Evolutionary conservation across 2,113 vertebrate species (phyloP).

Genomic region (Plotosus lineatus): DNA sequence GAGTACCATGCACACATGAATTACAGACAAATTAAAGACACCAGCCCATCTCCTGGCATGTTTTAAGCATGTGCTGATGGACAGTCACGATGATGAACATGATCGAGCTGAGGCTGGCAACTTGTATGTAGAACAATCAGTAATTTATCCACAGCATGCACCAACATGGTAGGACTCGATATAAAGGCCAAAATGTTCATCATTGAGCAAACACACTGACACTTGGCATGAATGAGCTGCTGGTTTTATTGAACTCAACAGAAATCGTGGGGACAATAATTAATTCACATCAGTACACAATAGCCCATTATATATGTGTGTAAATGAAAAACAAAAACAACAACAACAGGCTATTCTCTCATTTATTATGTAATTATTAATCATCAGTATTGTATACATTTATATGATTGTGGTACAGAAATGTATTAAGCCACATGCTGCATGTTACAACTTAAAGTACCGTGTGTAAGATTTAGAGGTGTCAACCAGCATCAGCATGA

Average conservation of each 20-base stretch:
- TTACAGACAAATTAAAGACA: background rate
- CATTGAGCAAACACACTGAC: background rate
- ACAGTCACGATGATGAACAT: background rate
- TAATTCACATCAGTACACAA: constrained; percentile 45
- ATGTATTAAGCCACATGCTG: constrained; percentile 56
- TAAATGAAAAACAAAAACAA: constrained; percentile 46
- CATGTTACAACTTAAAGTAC: constrained; percentile 44
- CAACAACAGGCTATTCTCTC: constrained; percentile 31
- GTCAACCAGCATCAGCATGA: too few relatives aligned
- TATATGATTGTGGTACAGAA: constrained; percentile 47
- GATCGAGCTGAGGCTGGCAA: background rate
- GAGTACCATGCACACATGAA: background rate
- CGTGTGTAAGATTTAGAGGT: too few relatives aligned
- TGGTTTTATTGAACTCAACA: constrained; percentile 55
- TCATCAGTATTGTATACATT: constrained; percentile 48
- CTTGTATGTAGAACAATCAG: background rate
- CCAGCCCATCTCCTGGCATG: background rate
- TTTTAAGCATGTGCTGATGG: background rate
- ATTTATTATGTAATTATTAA: constrained; percentile 52
- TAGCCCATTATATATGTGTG: constrained; percentile 48
- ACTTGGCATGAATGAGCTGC: constrained; percentile 25
- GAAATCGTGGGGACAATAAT: constrained; percentile 39
- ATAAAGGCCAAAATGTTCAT: background rate
- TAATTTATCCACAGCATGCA: background rate
- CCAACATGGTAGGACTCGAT: background rate